Percentiles rank a stretch among this genome's conserved stretches.
phyloP scores from a whole-genome alignment of 2,888 invertebrate species.

The Leptopilina drosophilae region DNA sequence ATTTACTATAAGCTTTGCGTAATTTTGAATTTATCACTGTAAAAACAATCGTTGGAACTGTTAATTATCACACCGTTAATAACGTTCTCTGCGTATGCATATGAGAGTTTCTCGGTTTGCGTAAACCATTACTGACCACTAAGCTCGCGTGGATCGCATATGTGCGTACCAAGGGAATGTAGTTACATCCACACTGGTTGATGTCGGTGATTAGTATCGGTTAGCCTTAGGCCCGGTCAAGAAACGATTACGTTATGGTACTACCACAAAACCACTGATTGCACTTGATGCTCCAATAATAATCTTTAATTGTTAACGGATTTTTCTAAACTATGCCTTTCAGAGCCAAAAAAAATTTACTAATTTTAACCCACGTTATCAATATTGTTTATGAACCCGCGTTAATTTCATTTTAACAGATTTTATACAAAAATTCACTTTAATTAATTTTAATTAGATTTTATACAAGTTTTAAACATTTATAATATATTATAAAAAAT shows the following conservation, averaged over 20 bases:
- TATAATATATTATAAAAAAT: no score
- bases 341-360: no score
- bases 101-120: constrained; percentile 19
- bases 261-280: constrained; percentile 44
- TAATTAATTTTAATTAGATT: no score
- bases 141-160: constrained; percentile 12
- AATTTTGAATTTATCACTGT: no score
- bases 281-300: constrained; percentile 50
- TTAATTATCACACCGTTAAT: no score
- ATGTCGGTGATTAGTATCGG: constrained; percentile 40
- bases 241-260: constrained; percentile 40
- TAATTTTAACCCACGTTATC: no score
- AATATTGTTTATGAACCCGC: no score
- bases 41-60: no score
- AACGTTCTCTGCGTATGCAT: constrained; percentile 1
- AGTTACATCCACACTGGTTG: neutral
- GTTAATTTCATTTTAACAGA: no score
- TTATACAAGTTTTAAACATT: no score
- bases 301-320: constrained; percentile 2
- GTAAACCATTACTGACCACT: neutral
- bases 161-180: constrained; percentile 37
- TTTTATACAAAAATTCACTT: no score
- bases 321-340: neutral
- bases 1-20: no score
- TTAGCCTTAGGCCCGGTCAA: constrained; percentile 50